phyloP scores from a whole-genome alignment of 1,140 invertebrate species.

The Chrysoperla carnea region DNA sequence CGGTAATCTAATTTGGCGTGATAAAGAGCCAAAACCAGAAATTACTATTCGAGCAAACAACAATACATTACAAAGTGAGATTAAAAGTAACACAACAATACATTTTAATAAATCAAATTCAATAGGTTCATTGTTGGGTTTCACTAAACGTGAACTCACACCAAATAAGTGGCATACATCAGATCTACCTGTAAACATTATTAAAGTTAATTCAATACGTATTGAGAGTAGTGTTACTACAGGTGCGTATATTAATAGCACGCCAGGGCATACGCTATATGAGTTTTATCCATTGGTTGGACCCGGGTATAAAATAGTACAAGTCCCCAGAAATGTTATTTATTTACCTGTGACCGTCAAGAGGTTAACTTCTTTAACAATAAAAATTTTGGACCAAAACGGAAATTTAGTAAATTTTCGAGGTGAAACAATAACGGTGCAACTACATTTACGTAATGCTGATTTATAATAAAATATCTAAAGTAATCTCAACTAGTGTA shows the following conservation, averaged over 20 bases:
- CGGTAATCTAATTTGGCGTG: neutral
- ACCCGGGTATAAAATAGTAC: slow-evolving; percentile 14
- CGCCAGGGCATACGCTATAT: slow-evolving; percentile 12
- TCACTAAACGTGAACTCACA: slow-evolving; percentile 2
- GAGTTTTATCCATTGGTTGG: slow-evolving; percentile 13
- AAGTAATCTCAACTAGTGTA: neutral
- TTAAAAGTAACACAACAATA: slow-evolving; percentile 6
- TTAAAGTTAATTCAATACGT: too few relatives aligned
- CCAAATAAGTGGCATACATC: slow-evolving; percentile 7
- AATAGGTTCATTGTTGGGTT: slow-evolving; percentile 8
- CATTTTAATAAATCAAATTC: slow-evolving; percentile 7
- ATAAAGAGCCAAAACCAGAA: too few relatives aligned
- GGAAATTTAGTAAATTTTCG: slow-evolving; percentile 12
- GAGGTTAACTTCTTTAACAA: slow-evolving; percentile 8
- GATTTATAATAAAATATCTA: neutral
- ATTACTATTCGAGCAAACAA: slow-evolving; percentile 4
- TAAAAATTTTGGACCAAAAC: slow-evolving; percentile 13
- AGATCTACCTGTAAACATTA: too few relatives aligned
- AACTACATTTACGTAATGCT: slow-evolving; percentile 3
- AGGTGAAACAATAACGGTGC: slow-evolving; percentile 12
- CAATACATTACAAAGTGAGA: slow-evolving; percentile 8
- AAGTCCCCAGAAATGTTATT: slow-evolving; percentile 15
- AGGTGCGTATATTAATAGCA: slow-evolving; percentile 13
- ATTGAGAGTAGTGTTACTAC: too few relatives aligned
- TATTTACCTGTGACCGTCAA: slow-evolving; percentile 15